Percentiles rank a stretch among this genome's conserved stretches.
Evolutionary conservation across 2,888 invertebrate genomes (phyloP).

Genomic region (Drosophila conformis): DNA sequence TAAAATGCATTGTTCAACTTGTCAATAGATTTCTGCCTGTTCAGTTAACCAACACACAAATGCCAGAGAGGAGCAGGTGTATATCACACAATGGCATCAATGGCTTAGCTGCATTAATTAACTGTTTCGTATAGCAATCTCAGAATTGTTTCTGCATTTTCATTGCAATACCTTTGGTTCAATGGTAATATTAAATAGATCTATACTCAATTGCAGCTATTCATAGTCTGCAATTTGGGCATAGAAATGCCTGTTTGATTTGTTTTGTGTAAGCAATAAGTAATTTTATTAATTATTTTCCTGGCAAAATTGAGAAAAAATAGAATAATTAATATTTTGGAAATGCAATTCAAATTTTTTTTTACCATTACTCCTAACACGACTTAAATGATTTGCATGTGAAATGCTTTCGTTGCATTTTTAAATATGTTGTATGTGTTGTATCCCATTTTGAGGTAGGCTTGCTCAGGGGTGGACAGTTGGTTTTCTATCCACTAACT

Average conservation of each 20-base stretch:
- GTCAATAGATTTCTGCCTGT: conserved; percentile 44
- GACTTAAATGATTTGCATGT: not conserved
- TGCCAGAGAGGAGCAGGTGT: not conserved
- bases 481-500: conserved; percentile 52
- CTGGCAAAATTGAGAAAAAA: not conserved
- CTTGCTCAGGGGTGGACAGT: conserved; percentile 39
- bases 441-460: conserved; percentile 3
- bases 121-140: conserved; percentile 19
- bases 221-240: not conserved
- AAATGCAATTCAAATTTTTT: not conserved
- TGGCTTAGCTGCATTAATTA: conserved; percentile 37
- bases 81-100: conserved; percentile 16
- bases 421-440: not conserved
- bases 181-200: not conserved
- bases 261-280: not conserved
- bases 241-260: not conserved
- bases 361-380: not conserved
- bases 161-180: conserved; percentile 15
- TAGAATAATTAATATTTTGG: not conserved
- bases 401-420: not conserved
- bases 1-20: conserved; percentile 43
- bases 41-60: conserved; percentile 17
- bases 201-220: too few species aligned
- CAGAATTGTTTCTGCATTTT: conserved; percentile 7
- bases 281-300: not conserved